A percentile compares a stretch with the other conserved stretches of the same genome.
These are phyloP conservation scores for Eidolon dupreanum DNA, from an alignment of 2,797 vertebrate genomes.

Conservation along the genomic window DNA sequence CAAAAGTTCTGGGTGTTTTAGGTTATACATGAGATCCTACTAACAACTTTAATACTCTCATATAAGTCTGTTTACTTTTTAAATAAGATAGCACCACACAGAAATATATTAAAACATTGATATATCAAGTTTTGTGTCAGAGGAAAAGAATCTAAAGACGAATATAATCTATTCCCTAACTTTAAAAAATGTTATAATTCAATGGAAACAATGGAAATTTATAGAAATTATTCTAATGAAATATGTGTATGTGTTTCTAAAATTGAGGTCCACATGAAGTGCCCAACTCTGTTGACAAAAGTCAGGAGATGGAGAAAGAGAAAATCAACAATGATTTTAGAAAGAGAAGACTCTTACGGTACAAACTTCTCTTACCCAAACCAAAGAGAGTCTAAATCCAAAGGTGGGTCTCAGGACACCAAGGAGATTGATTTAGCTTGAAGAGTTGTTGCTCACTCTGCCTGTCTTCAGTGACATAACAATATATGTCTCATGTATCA, in stretches of 20 bases:
- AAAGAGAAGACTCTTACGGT: background rate
- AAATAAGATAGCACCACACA: background rate
- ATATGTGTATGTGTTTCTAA: background rate
- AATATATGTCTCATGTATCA: fast-evolving
- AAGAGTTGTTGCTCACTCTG: background rate
- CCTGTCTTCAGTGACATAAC: background rate
- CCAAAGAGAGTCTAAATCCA: background rate
- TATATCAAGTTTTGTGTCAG: background rate
- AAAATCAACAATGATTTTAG: background rate
- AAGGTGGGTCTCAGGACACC: background rate
- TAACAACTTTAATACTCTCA: background rate
- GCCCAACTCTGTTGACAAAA: background rate
- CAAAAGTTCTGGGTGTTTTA: background rate
- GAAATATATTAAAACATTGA: background rate
- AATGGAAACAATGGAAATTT: background rate
- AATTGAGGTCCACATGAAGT: background rate
- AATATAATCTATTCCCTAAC: background rate
- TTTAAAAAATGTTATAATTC: background rate
- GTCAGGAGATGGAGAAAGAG: background rate
- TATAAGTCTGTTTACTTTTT: background rate
- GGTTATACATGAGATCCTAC: background rate
- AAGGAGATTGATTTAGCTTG: background rate
- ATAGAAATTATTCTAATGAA: background rate
- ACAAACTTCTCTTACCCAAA: background rate
- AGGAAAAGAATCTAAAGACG: background rate